These are phyloP conservation scores for Mesitornis unicolor DNA, from an alignment of 2,113 vertebrate species.

Conservation along the genomic window DNA sequence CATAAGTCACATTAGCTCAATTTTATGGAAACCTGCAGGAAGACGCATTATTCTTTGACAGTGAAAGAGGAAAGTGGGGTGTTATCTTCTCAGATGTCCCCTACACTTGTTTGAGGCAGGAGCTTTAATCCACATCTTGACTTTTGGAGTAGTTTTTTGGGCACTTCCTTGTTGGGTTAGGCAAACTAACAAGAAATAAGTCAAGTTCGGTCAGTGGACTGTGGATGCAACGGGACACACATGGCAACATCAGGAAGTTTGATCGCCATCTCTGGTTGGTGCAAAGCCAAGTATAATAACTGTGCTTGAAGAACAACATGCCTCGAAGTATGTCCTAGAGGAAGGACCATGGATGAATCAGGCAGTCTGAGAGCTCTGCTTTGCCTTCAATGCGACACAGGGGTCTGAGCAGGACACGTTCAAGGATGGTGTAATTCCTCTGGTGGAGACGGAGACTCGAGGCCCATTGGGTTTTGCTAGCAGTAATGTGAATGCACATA, in stretches of 20 bases:
- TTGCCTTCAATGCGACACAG: background rate
- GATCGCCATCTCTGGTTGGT: background rate
- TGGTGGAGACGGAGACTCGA: background rate
- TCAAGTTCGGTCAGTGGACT: background rate
- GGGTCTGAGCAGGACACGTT: background rate
- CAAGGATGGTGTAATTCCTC: background rate
- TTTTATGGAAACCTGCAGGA: background rate
- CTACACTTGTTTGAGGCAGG: background rate
- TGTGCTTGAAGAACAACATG: background rate
- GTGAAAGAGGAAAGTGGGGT: fast-evolving
- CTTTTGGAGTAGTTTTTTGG: background rate
- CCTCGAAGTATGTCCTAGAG: background rate
- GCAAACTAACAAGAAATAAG: background rate
- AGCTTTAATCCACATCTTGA: background rate
- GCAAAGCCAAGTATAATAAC: background rate
- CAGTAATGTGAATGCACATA: background rate
- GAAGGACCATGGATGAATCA: background rate
- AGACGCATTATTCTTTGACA: background rate
- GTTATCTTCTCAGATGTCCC: background rate
- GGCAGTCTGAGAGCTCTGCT: background rate
- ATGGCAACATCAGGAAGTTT: background rate
- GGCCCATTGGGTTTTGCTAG: background rate
- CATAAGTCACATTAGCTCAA: fast-evolving
- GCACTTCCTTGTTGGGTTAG: fast-evolving
- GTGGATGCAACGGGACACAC: background rate